Percentiles rank a stretch among this genome's conserved stretches.
Conservation (phyloP, 1,140 invertebrate genomes). For the Acromyrmex heyeri region DNA sequence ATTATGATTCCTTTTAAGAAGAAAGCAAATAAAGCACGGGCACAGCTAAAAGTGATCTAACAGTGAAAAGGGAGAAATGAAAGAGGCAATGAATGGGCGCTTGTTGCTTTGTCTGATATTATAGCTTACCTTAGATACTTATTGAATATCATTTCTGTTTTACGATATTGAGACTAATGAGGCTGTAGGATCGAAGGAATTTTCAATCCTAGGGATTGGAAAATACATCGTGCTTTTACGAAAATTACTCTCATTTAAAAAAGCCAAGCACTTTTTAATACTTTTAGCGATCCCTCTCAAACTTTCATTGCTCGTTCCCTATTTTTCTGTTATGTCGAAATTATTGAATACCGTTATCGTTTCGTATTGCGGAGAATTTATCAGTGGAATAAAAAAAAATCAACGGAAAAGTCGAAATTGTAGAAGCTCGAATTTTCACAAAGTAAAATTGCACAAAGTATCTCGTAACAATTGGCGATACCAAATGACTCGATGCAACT, state of each 20-base stretch:
- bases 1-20: neutral
- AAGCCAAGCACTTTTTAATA: conserved; percentile 20
- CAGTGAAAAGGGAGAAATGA: neutral
- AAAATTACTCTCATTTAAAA: conserved; percentile 35
- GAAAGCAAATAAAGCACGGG: neutral
- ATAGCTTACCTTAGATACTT: neutral
- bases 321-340: conserved; percentile 1
- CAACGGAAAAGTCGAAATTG: neutral
- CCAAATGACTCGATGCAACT: neutral
- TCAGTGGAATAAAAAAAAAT: neutral
- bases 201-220: neutral
- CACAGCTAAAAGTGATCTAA: neutral
- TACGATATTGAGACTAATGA: conserved; percentile 45
- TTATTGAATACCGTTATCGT: conserved; percentile 1
- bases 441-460: neutral
- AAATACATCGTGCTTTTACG: conserved; percentile 12
- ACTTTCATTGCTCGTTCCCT: neutral
- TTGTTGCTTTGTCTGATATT: conserved; percentile 16
- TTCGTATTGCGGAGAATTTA: conserved; percentile 2
- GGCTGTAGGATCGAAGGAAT: neutral
- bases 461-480: neutral
- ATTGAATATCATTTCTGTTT: conserved; percentile 52
- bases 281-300: neutral
- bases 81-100: too few species aligned
- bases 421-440: neutral